These are phyloP conservation scores for Dysdera silvatica DNA, from an alignment of 1,140 invertebrate genomes.

Conservation along the genomic window DNA sequence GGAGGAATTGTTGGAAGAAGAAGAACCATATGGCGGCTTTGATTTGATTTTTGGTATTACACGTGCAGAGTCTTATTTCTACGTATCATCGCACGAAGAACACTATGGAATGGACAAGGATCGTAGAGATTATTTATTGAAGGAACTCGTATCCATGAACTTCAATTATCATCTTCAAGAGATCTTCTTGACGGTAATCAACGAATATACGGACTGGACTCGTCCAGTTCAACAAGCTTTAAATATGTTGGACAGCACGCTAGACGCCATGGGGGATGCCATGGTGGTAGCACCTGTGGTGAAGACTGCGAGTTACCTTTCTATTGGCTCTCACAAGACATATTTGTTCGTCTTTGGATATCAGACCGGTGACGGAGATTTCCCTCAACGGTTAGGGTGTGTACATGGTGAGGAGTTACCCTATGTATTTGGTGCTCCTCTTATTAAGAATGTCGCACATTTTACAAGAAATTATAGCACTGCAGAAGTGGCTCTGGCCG, in stretches of 20 bases:
- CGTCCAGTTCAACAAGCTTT: slow-evolving; percentile 82
- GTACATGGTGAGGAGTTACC: slow-evolving; percentile 51
- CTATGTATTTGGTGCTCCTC: slow-evolving; percentile 55
- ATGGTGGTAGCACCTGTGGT: slow-evolving; percentile 44
- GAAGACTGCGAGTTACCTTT: slow-evolving; percentile 43
- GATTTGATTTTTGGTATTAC: slow-evolving; percentile 93
- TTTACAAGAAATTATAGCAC: slow-evolving; percentile 58
- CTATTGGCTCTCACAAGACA: slow-evolving; percentile 40
- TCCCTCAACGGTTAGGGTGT: slow-evolving; percentile 52
- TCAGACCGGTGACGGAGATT: slow-evolving; percentile 52
- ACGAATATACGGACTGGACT: slow-evolving; percentile 96
- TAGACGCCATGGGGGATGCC: slow-evolving; percentile 47
- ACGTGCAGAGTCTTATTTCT: slow-evolving; percentile 77
- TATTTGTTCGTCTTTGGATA: slow-evolving; percentile 51
- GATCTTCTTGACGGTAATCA: slow-evolving; percentile 86
- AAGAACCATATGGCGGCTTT: slow-evolving; percentile 47
- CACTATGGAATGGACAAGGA: slow-evolving; percentile 85
- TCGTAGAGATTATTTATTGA: slow-evolving; percentile 77
- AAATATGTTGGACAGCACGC: slow-evolving; percentile 64
- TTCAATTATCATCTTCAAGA: slow-evolving; percentile 49
- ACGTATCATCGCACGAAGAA: slow-evolving; percentile 76
- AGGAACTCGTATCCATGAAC: slow-evolving; percentile 73
- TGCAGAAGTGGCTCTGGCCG: slow-evolving; percentile 63
- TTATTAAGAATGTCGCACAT: slow-evolving; percentile 49
- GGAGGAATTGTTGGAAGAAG: too few species aligned